A percentile compares a stretch with the other conserved stretches of the same genome.
phyloP scores from a whole-genome alignment of 2,113 vertebrate genomes.

The Pholis gunnellus region DNA sequence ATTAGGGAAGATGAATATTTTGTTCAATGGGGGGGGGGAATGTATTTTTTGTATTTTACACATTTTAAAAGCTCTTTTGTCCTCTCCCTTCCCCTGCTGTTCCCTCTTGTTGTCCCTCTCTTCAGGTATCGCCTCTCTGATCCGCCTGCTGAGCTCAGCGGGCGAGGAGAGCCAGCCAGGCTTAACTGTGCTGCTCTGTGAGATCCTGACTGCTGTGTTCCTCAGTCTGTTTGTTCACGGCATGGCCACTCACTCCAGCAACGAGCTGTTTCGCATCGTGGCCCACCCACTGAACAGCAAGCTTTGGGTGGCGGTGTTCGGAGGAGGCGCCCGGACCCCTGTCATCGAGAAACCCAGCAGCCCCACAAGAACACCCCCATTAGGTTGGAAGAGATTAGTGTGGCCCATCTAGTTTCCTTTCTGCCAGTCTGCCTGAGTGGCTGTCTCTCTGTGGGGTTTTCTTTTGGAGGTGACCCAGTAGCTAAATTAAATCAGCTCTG shows the following conservation, averaged over 20 bases:
- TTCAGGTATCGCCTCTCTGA: conserved; percentile 88
- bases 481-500: conserved; percentile 47
- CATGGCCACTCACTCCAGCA: conserved; percentile 95
- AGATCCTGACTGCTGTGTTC: conserved; percentile 95
- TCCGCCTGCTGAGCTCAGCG: conserved; percentile 88
- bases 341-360: conserved; percentile 78
- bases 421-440: neutral
- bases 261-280: conserved; percentile 92
- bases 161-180: conserved; percentile 94
- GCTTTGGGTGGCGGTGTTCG: conserved; percentile 95
- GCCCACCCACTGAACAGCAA: conserved; percentile 94
- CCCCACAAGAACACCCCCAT: conserved; percentile 77
- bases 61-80: too few relatives aligned
- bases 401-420: neutral
- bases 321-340: conserved; percentile 88
- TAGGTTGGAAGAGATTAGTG: conserved; percentile 82
- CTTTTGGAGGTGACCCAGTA: conserved; percentile 37
- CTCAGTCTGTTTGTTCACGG: conserved; percentile 97
- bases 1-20: neutral
- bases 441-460: conserved; percentile 2
- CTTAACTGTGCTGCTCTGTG: conserved; percentile 93
- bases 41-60: too few relatives aligned
- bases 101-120: neutral
- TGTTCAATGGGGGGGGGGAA: neutral
- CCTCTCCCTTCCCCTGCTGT: neutral